phyloP scores from a whole-genome alignment of 92 coral and sea anemone genomes.

The Zoanthus sociatus region DNA sequence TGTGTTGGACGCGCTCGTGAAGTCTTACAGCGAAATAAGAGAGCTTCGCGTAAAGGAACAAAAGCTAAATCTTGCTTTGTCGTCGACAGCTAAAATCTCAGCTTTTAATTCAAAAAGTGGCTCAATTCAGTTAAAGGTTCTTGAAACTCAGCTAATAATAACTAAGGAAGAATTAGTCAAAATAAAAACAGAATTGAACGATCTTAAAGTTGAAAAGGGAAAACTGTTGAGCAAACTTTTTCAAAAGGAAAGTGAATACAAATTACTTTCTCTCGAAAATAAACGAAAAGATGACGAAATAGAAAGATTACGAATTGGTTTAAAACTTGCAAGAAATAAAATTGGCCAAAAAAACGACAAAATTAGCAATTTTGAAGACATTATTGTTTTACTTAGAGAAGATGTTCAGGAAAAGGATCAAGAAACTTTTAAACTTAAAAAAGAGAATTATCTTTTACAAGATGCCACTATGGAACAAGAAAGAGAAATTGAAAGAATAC shows the following conservation, averaged over 20 bases:
- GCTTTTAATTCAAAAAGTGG: not conserved
- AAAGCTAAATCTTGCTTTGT: constrained; percentile 46
- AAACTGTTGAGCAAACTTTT: constrained; percentile 57
- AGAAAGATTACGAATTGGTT: constrained; percentile 55
- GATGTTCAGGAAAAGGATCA: constrained; percentile 60
- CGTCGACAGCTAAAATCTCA: not conserved
- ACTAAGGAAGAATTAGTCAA: constrained; percentile 70
- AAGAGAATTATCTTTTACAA: constrained; percentile 51
- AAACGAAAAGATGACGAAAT: constrained; percentile 72
- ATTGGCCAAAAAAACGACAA: constrained; percentile 55
- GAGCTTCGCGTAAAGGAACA: constrained; percentile 77
- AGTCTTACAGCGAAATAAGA: constrained; percentile 75
- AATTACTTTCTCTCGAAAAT: constrained; percentile 56
- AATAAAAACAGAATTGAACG: constrained; percentile 64
- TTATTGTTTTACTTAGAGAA: constrained; percentile 44
- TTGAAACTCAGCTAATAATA: constrained; percentile 65
- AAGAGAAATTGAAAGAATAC: constrained; percentile 53
- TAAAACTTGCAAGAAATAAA: constrained; percentile 52
- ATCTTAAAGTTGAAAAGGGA: constrained; percentile 69
- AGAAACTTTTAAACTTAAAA: constrained; percentile 47
- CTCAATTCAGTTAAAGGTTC: constrained; percentile 8
- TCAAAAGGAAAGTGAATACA: constrained; percentile 58
- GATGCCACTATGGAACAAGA: constrained; percentile 67
- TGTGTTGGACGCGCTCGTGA: constrained; percentile 75
- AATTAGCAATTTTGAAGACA: constrained; percentile 51